These are phyloP conservation scores for Ctenoplectra terminalis DNA, from an alignment of 1,140 invertebrate species.

Conservation along the genomic window DNA sequence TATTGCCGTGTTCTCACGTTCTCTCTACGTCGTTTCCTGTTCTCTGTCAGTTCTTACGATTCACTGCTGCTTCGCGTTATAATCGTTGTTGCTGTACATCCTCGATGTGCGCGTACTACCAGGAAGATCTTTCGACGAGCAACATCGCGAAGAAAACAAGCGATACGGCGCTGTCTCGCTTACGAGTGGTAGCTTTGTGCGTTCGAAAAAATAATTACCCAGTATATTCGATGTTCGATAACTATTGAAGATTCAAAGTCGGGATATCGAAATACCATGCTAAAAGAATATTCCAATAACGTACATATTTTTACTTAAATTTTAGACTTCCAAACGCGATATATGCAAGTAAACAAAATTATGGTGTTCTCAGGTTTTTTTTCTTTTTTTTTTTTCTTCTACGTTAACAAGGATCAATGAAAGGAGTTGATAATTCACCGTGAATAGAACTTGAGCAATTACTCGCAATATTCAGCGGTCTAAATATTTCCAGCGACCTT, in stretches of 20 bases:
- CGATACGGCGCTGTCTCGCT: not conserved
- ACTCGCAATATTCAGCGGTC: not conserved
- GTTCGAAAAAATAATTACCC: not conserved
- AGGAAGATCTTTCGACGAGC: not conserved
- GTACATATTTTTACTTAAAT: too few relatives aligned
- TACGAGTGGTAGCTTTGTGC: not conserved
- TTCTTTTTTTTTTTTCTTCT: too few relatives aligned
- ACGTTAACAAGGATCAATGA: too few relatives aligned
- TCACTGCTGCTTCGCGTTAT: conserved; percentile 14
- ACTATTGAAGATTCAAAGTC: not conserved
- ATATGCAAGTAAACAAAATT: too few relatives aligned
- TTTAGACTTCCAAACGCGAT: too few relatives aligned
- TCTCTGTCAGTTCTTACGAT: conserved; percentile 48
- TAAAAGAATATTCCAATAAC: too few relatives aligned
- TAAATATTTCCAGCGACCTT: not conserved
- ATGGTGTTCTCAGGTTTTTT: too few relatives aligned
- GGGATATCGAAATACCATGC: not conserved
- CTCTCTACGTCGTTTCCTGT: conserved; percentile 49
- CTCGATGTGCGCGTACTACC: conserved; percentile 5
- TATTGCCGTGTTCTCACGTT: conserved; percentile 40
- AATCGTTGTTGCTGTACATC: conserved; percentile 41
- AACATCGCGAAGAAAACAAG: not conserved
- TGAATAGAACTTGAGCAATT: not conserved
- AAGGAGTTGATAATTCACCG: too few relatives aligned
- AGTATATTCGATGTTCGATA: not conserved